Percentiles rank a stretch among this genome's conserved stretches.
Conservation (phyloP, 2,113 vertebrate genomes). For the Ailurus styani region DNA sequence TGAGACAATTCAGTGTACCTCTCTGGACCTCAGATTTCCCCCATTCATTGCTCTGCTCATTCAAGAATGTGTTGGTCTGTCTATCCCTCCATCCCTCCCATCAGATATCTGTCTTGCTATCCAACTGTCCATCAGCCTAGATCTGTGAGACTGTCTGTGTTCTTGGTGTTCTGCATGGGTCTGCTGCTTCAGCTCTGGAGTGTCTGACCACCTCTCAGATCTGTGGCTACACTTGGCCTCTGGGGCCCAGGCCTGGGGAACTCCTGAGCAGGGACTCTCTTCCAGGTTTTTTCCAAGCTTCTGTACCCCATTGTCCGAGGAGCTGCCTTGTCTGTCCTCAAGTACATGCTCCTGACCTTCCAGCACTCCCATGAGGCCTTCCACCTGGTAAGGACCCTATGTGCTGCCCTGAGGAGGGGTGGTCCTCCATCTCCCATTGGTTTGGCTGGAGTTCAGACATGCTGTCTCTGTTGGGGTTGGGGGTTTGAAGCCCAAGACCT, state of each 20-base stretch:
- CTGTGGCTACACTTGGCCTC: background rate
- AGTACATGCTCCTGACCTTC: slow-evolving; percentile 88
- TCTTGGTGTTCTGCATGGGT: background rate
- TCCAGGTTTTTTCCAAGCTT: slow-evolving; percentile 86
- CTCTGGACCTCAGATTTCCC: background rate
- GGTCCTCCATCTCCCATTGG: background rate
- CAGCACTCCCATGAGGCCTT: slow-evolving; percentile 89
- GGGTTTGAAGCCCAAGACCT: background rate
- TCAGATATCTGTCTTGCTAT: background rate
- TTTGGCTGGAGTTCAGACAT: background rate
- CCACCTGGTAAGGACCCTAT: slow-evolving; percentile 82
- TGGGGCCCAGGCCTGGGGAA: background rate
- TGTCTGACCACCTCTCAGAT: background rate
- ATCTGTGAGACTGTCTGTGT: background rate
- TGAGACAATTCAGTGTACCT: background rate
- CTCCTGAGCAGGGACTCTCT: background rate
- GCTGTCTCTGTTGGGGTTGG: background rate
- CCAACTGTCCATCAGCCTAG: background rate
- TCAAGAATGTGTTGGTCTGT: background rate
- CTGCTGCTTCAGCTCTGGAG: background rate
- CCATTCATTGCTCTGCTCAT: background rate
- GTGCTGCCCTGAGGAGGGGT: fast-evolving
- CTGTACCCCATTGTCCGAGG: slow-evolving; percentile 86
- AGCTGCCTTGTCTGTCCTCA: slow-evolving; percentile 83
- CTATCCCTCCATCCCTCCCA: background rate